Percentiles rank a stretch among this genome's conserved stretches.
These are phyloP conservation scores for Lithophane socia DNA, from an alignment of 2,888 invertebrate species.

Conservation along the genomic window DNA sequence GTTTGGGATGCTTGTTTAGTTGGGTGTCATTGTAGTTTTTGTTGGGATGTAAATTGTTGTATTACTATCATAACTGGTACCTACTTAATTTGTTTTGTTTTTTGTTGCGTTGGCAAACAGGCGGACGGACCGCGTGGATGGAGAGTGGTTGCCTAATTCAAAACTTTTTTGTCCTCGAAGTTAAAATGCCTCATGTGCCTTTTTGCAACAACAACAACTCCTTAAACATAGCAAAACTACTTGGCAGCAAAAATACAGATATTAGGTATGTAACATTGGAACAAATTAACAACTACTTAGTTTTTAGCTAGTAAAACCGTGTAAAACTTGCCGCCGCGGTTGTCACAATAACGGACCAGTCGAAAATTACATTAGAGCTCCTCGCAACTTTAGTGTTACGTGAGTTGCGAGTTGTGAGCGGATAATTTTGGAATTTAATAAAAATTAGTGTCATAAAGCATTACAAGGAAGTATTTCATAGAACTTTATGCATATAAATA, in stretches of 20 bases:
- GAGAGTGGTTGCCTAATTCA: too few relatives aligned
- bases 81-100: background rate
- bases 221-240: background rate
- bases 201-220: background rate
- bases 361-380: slow-evolving; percentile 60
- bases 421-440: slow-evolving; percentile 1
- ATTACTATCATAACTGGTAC: background rate
- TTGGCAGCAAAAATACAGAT: background rate
- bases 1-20: slow-evolving; percentile 32
- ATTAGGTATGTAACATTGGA: background rate
- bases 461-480: too few relatives aligned
- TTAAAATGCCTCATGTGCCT: background rate
- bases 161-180: background rate
- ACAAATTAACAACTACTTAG: slow-evolving; percentile 19
- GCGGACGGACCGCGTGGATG: too few relatives aligned
- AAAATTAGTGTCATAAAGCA: background rate
- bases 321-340: slow-evolving; percentile 36
- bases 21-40: slow-evolving; percentile 33
- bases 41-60: slow-evolving; percentile 13
- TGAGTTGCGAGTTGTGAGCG: slow-evolving; percentile 22
- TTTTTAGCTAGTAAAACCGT: slow-evolving; percentile 22
- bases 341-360: slow-evolving; percentile 56
- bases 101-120: background rate
- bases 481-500: too few relatives aligned
- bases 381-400: slow-evolving; percentile 34